Evolutionary conservation across 1,140 invertebrate species (phyloP), one percentile per base, ranked within the genome.

Genomic region (Camponotus vicinus): DNA sequence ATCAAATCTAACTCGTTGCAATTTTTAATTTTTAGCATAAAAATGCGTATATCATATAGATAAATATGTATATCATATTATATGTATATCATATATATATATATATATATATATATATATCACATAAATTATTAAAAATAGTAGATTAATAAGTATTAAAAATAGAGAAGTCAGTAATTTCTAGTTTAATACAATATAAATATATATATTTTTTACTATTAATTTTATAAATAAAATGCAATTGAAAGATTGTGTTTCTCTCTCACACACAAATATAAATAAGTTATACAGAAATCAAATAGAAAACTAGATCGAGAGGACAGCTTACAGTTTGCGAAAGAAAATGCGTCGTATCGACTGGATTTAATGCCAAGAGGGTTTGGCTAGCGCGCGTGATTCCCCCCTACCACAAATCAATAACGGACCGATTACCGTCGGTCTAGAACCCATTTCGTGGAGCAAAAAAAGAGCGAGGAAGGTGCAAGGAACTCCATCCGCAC

Each of bases 381-480:
- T 37, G 61, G 27, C 18, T 34, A 63, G 69, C 61, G 45, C 61
- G 45, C 64, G 76, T 40, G 80, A 90, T 90, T 86, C 78, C 83
- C 21, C 42, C 49, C 27, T 37, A 40, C 57, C 88, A 67, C 87
- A 88, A 90, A 88, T 90, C 89, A 89, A 87, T 67, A n/a, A 49
- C 37, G 85, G 75, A 15, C 77, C 89, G 82, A 90, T 90, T 90
- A 90, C 71, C 49, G 86, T 85, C 88, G 69, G 88, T 78, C 70
- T 66, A 80, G 90, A 87, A 86, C 63, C 52, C 66, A 84, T 85
- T 57, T 57, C 15, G 57, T 49, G 27, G 52, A 52, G 34, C 6
- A 59, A 78, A 52, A 27, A 34, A 34, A 52, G 63, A 71, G 63
- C 4, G 49, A 27, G 37, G 45, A 45, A 61, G 40, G 42, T 57